phyloP scores from a whole-genome alignment of 2,797 vertebrate genomes.

The Harpagifer antarcticus region DNA sequence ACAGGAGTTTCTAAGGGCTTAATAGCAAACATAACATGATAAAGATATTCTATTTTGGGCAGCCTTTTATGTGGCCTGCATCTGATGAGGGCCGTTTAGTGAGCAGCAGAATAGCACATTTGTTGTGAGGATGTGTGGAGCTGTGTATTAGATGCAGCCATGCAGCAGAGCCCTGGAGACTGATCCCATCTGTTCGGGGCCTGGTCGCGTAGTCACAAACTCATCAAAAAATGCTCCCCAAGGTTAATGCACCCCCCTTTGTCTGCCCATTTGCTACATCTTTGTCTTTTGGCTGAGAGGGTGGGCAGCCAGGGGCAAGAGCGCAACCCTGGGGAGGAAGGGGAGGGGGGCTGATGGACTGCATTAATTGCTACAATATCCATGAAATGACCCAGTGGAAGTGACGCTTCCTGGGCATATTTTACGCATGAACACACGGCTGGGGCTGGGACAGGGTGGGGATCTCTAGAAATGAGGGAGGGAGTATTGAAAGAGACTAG shows the following conservation, averaged over 20 bases:
- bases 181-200: constrained; percentile 82
- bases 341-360: constrained; percentile 35
- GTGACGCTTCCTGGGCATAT: constrained; percentile 77
- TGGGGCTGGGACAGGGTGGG: constrained; percentile 62
- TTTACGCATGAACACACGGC: constrained; percentile 77
- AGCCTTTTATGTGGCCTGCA: constrained; percentile 25
- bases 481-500: constrained; percentile 54
- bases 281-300: constrained; percentile 78
- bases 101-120: constrained; percentile 35
- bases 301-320: constrained; percentile 69
- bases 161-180: constrained; percentile 75
- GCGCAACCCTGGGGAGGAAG: constrained; percentile 58
- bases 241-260: constrained; percentile 68
- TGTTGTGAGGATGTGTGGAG: constrained; percentile 52
- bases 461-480: constrained; percentile 54
- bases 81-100: constrained; percentile 33
- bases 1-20: constrained; percentile 30
- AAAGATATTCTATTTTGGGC: constrained; percentile 42
- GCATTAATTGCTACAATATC: constrained; percentile 74
- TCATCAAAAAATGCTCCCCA: constrained; percentile 78
- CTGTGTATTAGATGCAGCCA: constrained; percentile 65
- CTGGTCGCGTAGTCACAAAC: constrained; percentile 72
- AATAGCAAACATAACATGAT: constrained; percentile 43
- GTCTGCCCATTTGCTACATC: constrained; percentile 76
- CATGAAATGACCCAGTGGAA: constrained; percentile 79